Conservation (phyloP, 1,140 invertebrate genomes). For the Muscidifurax raptorellus region DNA sequence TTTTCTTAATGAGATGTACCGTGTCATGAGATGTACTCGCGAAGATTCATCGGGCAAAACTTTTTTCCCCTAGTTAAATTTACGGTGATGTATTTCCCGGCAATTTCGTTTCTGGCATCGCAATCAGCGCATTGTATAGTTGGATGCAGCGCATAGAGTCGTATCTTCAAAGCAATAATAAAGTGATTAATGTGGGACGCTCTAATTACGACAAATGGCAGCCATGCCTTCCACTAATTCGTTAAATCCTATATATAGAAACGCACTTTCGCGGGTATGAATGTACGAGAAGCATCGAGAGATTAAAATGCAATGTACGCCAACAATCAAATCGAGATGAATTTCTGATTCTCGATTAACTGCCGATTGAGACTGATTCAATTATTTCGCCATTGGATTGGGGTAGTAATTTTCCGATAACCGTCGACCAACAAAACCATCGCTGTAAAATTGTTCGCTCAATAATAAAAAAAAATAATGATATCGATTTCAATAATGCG, state of each 20-base stretch:
- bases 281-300: background rate
- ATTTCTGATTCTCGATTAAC: background rate
- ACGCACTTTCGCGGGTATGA: background rate
- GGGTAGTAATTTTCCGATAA: background rate
- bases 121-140: background rate
- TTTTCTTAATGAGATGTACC: background rate
- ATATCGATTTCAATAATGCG: no score
- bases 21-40: background rate
- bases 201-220: conserved; percentile 22
- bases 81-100: background rate
- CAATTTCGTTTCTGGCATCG: background rate
- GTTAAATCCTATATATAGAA: background rate
- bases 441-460: no score
- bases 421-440: no score
- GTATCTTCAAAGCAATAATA: conserved; percentile 19
- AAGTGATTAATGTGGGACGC: conserved; percentile 26
- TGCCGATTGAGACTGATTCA: background rate
- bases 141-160: background rate
- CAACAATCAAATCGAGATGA: background rate
- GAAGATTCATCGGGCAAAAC: background rate
- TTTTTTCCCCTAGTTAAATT: background rate
- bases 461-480: no score
- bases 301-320: background rate
- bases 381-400: background rate
- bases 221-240: background rate